Base-by-base conservation (phyloP, 1,140 invertebrate species). In the Atta colombica region DNA sequence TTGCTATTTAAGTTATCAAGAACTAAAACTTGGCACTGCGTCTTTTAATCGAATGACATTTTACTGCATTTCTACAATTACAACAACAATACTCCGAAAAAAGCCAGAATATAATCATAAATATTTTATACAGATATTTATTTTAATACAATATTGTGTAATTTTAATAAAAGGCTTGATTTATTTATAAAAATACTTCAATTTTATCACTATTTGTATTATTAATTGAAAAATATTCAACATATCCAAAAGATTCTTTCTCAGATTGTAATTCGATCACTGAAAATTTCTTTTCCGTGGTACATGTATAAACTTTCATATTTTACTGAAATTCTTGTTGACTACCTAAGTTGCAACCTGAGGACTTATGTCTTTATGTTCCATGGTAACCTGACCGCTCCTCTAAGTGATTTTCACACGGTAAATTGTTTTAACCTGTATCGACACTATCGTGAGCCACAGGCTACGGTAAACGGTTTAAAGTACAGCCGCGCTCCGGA, bases 371-470 rank as follows among this genome's bases (percentile, higher is more conserved):
- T 51, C 78, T 81, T 21, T 25, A 39, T 61, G 16, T 16, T 31
- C 12, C 18, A 18, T 2, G 2, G 31, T 51, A 68, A 12, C 14
- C 78, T 45, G 53, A 25, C 28, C 55, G 55, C 7, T 51, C 39
- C 45, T 28, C 25, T 82, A 51, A 74, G 68, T 55, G 68, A 82
- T 82, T 82, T 85, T 58, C 45, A 31, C 45, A 39, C 45, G 45
- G 72, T 85, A 65, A 78, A 85, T 85, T 85, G 53, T 78, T 85
- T 85, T 85, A 85, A 85, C 74, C 74, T 45, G 72, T 55, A 85
- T 85, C 82, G 61, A 85, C 74, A 55, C 75, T 78, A 78, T 66
- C 82, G 82, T 78, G 82, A 45, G 51, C 72, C 74, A 66, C 60
- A 61, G 61, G 85, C 65, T 39, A 69, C 77, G 65, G 63, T 69